Conservation (phyloP, 2,113 vertebrate genomes). For the Alethe castanea region DNA sequence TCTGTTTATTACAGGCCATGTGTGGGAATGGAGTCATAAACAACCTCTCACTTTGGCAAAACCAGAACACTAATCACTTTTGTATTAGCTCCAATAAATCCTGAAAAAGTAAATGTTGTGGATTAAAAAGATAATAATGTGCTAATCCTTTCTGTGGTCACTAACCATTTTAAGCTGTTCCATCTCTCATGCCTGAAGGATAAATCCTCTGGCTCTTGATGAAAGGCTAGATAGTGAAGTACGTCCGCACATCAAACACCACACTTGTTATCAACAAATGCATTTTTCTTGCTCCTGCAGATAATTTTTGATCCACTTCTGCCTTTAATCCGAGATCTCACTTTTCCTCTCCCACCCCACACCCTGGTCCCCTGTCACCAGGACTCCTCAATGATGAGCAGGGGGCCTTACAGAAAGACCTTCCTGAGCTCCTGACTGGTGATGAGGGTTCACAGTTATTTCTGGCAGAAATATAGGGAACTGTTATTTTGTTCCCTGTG, state of each 20-base stretch:
- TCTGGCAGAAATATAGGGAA: neutral
- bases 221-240: constrained; percentile 6
- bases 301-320: neutral
- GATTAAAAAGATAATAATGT: constrained; percentile 62
- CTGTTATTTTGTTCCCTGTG: too few relatives aligned
- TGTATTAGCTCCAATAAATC: constrained; percentile 56
- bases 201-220: constrained; percentile 44
- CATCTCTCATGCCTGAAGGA: constrained; percentile 23
- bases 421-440: neutral
- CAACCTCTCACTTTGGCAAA: constrained; percentile 18
- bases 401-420: neutral
- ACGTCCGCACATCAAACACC: neutral
- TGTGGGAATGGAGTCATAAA: constrained; percentile 47
- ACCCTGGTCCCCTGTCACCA: neutral
- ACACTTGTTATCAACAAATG: neutral
- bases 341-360: neutral
- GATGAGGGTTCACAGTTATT: neutral
- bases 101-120: constrained; percentile 46
- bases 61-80: constrained; percentile 60
- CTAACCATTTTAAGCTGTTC: constrained; percentile 54
- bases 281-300: neutral
- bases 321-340: neutral
- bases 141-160: constrained; percentile 54
- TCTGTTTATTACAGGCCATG: constrained; percentile 20
- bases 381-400: neutral